Evolutionary conservation across 35 echinoderm and acorn worm species (phyloP).

Genomic region (Chiridota heheva): DNA sequence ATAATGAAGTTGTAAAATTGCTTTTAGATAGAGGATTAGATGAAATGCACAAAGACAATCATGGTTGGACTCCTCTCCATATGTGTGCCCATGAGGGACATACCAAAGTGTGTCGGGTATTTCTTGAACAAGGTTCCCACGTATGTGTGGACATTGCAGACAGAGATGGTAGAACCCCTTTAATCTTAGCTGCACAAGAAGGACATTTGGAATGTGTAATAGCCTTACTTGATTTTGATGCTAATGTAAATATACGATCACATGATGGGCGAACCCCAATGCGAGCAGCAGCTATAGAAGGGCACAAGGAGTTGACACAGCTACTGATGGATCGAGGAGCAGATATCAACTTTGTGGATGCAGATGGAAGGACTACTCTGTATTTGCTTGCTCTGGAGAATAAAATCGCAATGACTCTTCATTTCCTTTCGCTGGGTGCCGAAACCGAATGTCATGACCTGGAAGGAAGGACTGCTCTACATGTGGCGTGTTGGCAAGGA

Average conservation of each 20-base stretch:
- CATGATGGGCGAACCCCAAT: slow-evolving; percentile 92
- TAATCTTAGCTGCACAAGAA: slow-evolving; percentile 93
- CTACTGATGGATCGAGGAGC: slow-evolving; percentile 70
- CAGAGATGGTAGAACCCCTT: slow-evolving; percentile 86
- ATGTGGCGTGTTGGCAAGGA: slow-evolving; percentile 99
- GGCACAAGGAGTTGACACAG: slow-evolving; percentile 74
- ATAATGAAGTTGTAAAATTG: slow-evolving; percentile 79
- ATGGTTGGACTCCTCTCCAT: slow-evolving; percentile 96
- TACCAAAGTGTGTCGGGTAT: slow-evolving; percentile 77
- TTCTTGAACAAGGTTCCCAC: slow-evolving; percentile 74
- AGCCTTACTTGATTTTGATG: slow-evolving; percentile 63
- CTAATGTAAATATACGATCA: slow-evolving; percentile 58
- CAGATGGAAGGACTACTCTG: slow-evolving; percentile 88
- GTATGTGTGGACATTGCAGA: slow-evolving; percentile 82
- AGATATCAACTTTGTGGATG: slow-evolving; percentile 92
- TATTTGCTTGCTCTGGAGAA: slow-evolving; percentile 97
- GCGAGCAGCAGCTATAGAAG: slow-evolving; percentile 80
- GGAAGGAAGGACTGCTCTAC: slow-evolving; percentile 89
- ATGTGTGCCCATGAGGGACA: slow-evolving; percentile 96
- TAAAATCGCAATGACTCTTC: slow-evolving; percentile 75
- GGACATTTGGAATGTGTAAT: slow-evolving; percentile 79
- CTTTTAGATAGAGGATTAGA: slow-evolving; percentile 89
- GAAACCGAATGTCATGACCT: slow-evolving; percentile 75
- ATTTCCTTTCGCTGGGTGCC: slow-evolving; percentile 68
- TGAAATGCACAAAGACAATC: slow-evolving; percentile 98